Percentiles rank a stretch among this genome's conserved stretches.
phyloP scores from a whole-genome alignment of 2,888 invertebrate genomes.

The Limnephilus marmoratus region DNA sequence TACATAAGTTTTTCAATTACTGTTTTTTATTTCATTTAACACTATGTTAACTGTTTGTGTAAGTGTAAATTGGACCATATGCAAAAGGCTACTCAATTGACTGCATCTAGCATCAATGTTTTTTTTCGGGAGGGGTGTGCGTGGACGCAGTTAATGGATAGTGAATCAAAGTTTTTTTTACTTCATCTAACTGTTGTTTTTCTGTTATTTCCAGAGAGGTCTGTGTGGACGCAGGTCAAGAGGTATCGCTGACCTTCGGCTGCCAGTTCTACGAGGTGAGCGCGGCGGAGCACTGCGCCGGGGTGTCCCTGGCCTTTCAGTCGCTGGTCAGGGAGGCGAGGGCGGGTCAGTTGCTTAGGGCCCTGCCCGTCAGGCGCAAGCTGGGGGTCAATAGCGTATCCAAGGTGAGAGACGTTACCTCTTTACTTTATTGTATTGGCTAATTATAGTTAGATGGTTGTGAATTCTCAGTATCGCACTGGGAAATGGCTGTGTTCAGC shows the following conservation, averaged over 20 bases:
- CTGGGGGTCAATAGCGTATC: conserved; percentile 80
- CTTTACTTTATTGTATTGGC: background rate
- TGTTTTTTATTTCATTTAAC: no score
- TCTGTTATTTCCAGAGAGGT: conserved; percentile 78
- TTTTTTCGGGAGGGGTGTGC: no score
- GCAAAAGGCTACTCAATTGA: no score
- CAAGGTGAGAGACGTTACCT: conserved; percentile 5
- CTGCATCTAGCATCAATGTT: no score
- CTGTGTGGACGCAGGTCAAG: conserved; percentile 88
- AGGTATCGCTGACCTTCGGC: conserved; percentile 85
- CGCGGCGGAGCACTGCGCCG: conserved; percentile 90
- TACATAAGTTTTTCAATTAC: no score
- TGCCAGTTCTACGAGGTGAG: conserved; percentile 92
- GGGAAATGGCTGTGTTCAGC: background rate
- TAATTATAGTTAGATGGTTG: background rate
- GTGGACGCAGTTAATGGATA: no score
- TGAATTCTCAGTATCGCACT: background rate
- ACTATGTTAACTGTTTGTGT: no score
- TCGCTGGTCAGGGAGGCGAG: conserved; percentile 86
- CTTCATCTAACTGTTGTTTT: no score
- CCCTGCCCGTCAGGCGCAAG: conserved; percentile 82
- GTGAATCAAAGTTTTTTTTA: no score
- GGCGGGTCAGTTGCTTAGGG: conserved; percentile 83
- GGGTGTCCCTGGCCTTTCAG: conserved; percentile 88
- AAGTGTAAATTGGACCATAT: no score